These are phyloP conservation scores for Aleiodes alternator DNA, from an alignment of 2,888 invertebrate genomes.

Conservation along the genomic window DNA sequence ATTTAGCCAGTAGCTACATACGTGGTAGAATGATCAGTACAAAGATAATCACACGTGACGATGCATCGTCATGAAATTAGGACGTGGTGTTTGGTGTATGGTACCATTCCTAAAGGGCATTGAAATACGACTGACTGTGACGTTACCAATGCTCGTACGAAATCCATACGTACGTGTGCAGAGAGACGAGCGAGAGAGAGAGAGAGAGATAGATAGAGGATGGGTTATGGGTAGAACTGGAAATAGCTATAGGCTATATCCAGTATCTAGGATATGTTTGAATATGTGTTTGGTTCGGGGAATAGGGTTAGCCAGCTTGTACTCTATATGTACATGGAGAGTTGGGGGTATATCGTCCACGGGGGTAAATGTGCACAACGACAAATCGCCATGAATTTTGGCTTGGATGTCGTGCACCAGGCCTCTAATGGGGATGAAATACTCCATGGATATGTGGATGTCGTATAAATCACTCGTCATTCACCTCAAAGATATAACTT, in stretches of 20 bases:
- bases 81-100: slow-evolving; percentile 57
- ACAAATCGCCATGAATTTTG: slow-evolving; percentile 57
- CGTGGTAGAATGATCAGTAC: slow-evolving; percentile 37
- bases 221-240: neutral
- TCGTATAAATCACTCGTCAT: slow-evolving; percentile 52
- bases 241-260: slow-evolving; percentile 32
- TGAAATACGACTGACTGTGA: slow-evolving; percentile 44
- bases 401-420: slow-evolving; percentile 54
- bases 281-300: slow-evolving; percentile 29
- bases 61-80: slow-evolving; percentile 71
- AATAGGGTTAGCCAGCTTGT: slow-evolving; percentile 37
- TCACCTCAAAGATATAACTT: neutral
- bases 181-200: slow-evolving; percentile 33
- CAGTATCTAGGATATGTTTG: slow-evolving; percentile 43
- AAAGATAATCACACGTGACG: slow-evolving; percentile 72
- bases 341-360: slow-evolving; percentile 33
- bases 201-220: slow-evolving; percentile 2
- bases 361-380: slow-evolving; percentile 47
- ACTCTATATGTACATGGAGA: slow-evolving; percentile 36
- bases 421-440: slow-evolving; percentile 57
- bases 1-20: slow-evolving; percentile 63
- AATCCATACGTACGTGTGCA: slow-evolving; percentile 48
- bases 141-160: slow-evolving; percentile 43
- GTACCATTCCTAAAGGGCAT: slow-evolving; percentile 19
- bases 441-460: slow-evolving; percentile 49